phyloP scores from a whole-genome alignment of 92 coral and sea anemone species.

The Blastomussa wellsi region DNA sequence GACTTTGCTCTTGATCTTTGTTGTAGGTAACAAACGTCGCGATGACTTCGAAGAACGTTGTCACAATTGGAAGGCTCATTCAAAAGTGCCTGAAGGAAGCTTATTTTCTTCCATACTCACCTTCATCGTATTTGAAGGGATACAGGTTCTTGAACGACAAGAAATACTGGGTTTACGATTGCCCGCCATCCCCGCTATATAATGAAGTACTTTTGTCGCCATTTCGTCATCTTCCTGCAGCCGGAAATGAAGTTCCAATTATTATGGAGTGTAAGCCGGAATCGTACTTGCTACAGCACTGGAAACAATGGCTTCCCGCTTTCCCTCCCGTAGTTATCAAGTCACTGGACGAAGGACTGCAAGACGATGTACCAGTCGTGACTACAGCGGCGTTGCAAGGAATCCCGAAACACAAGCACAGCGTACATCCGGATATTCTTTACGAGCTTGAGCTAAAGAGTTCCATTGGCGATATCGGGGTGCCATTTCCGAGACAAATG shows the following conservation, averaged over 20 bases:
- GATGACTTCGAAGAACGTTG: not conserved
- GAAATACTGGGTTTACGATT: not conserved
- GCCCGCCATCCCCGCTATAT: not conserved
- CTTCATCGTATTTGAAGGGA: not conserved
- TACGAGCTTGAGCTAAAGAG: not conserved
- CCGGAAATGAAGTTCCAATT: not conserved
- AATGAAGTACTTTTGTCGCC: not conserved
- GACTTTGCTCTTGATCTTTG: no score
- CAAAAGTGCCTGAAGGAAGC: not conserved
- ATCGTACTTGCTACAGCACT: slow-evolving; percentile 28
- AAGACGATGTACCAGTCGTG: not conserved
- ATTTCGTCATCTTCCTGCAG: not conserved
- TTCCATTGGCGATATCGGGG: not conserved
- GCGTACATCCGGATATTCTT: not conserved
- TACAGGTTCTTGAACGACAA: slow-evolving; percentile 10
- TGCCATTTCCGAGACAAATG: not conserved
- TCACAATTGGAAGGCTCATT: not conserved
- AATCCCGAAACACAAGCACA: not conserved
- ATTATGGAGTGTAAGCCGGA: slow-evolving; percentile 32
- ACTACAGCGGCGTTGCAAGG: not conserved
- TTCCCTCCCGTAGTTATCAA: not conserved
- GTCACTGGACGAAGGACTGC: not conserved
- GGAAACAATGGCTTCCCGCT: slow-evolving; percentile 49
- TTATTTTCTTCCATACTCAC: not conserved
- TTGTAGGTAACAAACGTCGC: no score